Evolutionary conservation across 2,888 invertebrate genomes (phyloP), one percentile per base, ranked within the genome.

Genomic region (Phania funesta): DNA sequence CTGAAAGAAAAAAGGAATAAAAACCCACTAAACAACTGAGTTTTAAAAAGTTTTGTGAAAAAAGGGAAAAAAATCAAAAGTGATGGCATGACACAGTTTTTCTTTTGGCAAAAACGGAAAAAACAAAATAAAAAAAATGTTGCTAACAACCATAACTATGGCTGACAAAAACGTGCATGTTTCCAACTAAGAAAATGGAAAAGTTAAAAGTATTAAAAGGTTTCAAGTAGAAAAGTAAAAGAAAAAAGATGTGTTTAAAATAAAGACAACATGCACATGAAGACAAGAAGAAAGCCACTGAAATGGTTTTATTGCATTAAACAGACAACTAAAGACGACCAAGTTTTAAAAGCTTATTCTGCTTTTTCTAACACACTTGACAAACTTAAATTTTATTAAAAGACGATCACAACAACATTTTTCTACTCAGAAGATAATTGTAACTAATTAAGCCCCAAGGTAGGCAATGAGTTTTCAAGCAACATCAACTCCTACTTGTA

Each of bases 61-160:
- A 56, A 46, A 13, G 11, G 35, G 38, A 18, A 35, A 52, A 68
- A 70, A 68, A 74, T 64, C 62, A 75, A 75, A 80, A 70, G 75
- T 75, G 75, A 67, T 67, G 60, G 76, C 67, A 67, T 81, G 81
- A 81, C 81, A 81, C 73, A 81, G 71, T 81, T 81, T 77, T 41
- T 9, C 6, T 16, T 24, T 16, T 13, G 18, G 65, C 3, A 18
- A 50, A 52, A 6, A 60, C 3, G 2, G 26, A n/a, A 13, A 11
- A 20, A 67, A 16, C 2, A 13, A 48, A 18, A 38, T 8, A 38
- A 56, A 50, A 26, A 38, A 52, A 58, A 64, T 29, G 22, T 60
- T 60, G 29, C 50, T 68, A 60, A 76, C 50, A 76, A 68, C 29
- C 76, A 68, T 76, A 60, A 62, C 32, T 52, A 60, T 8, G 58